Evolutionary conservation across 2,888 invertebrate genomes (phyloP).

Genomic region (Harpalus rufipes): DNA sequence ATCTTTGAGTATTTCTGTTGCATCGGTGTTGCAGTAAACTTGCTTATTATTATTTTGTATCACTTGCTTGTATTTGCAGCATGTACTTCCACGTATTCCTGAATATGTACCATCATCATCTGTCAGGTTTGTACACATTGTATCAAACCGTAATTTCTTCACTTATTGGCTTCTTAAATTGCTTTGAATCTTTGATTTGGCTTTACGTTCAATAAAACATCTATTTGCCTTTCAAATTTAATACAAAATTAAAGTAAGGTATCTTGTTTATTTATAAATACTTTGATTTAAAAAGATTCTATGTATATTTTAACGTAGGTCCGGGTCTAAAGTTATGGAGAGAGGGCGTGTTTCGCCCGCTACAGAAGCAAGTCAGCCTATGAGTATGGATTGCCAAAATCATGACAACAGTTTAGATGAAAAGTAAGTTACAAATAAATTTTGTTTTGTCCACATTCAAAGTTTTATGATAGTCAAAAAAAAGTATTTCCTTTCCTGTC

Average conservation of each 20-base stretch:
- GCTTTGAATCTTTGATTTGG: neutral
- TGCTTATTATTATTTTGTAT: slow-evolving; percentile 33
- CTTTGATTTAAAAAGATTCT: neutral
- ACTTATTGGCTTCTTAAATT: neutral
- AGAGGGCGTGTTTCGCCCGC: slow-evolving; percentile 82
- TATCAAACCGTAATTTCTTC: slow-evolving; percentile 37
- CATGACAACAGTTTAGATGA: slow-evolving; percentile 82
- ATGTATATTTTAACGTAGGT: slow-evolving; percentile 75
- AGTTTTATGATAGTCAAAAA: too few species aligned
- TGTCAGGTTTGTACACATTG: slow-evolving; percentile 64
- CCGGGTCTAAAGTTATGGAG: slow-evolving; percentile 85
- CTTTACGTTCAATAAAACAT: too few species aligned
- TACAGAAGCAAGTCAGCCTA: slow-evolving; percentile 79
- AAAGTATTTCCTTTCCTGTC: too few species aligned
- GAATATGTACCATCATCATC: slow-evolving; percentile 70
- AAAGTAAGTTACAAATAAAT: slow-evolving; percentile 76
- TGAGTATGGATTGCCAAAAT: slow-evolving; percentile 73
- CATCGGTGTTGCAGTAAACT: slow-evolving; percentile 13
- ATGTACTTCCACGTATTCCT: slow-evolving; percentile 76
- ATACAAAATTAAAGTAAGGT: neutral
- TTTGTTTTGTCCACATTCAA: too few species aligned
- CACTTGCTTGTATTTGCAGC: slow-evolving; percentile 73
- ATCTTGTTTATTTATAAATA: slow-evolving; percentile 1
- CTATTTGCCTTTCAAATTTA: too few species aligned
- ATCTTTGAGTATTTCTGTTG: slow-evolving; percentile 17